Conservation (phyloP, 2,888 invertebrate species). For the Dorcus hopei region DNA sequence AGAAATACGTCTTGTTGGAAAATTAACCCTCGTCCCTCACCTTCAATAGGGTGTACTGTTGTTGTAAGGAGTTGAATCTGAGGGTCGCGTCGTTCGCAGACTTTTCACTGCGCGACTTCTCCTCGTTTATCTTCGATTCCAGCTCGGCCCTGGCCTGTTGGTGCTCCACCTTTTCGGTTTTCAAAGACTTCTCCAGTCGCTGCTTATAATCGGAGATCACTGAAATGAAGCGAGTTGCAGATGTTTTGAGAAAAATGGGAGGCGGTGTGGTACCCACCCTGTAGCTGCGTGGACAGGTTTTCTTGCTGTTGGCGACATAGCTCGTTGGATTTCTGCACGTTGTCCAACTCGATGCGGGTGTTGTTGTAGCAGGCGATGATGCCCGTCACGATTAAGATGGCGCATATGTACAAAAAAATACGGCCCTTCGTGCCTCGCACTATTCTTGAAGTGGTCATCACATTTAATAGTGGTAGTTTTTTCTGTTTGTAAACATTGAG, state of each 20-base stretch:
- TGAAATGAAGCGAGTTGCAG: slow-evolving; percentile 33
- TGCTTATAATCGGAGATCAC: slow-evolving; percentile 59
- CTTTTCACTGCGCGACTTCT: slow-evolving; percentile 52
- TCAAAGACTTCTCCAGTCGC: slow-evolving; percentile 56
- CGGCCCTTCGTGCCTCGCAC: slow-evolving; percentile 59
- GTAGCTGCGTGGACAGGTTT: slow-evolving; percentile 56
- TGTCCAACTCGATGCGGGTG: slow-evolving; percentile 57
- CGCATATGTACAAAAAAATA: slow-evolving; percentile 54
- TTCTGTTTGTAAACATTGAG: slow-evolving; percentile 25
- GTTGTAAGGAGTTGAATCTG: slow-evolving; percentile 55
- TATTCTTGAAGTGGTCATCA: slow-evolving; percentile 55
- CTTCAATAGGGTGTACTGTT: slow-evolving; percentile 54
- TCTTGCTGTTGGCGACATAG: slow-evolving; percentile 60
- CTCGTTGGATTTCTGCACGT: slow-evolving; percentile 52
- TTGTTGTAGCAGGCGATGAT: slow-evolving; percentile 59
- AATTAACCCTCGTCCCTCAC: slow-evolving; percentile 27
- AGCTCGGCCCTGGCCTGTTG: slow-evolving; percentile 52
- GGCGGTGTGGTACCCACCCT: slow-evolving; percentile 48
- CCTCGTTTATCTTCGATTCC: slow-evolving; percentile 50
- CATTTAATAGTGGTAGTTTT: slow-evolving; percentile 25
- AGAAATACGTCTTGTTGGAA: neutral
- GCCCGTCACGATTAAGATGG: slow-evolving; percentile 52
- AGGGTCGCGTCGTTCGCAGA: slow-evolving; percentile 51
- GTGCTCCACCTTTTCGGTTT: slow-evolving; percentile 56
- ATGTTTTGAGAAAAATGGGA: neutral